Percentiles rank a stretch among this genome's conserved stretches.
phyloP scores from a whole-genome alignment of 2,888 invertebrate species.

The Oscheius sp. region DNA sequence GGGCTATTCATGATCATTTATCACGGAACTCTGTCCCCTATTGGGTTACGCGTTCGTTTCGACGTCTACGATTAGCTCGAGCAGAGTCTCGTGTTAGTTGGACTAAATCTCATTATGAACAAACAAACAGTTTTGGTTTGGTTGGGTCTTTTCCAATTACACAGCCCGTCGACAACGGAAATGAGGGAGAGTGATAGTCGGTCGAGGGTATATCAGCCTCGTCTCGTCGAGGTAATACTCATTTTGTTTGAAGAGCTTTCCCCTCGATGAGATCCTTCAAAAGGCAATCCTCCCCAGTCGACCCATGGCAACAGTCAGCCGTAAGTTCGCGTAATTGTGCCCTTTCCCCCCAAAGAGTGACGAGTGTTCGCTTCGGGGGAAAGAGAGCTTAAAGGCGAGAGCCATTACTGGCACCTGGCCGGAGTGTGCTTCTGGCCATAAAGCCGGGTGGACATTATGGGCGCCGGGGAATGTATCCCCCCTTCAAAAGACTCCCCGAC shows the following conservation, averaged over 20 bases:
- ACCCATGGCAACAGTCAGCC: slow-evolving; percentile 13
- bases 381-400: neutral
- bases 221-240: neutral
- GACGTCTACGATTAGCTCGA: neutral
- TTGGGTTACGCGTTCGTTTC: neutral
- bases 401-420: slow-evolving; percentile 19
- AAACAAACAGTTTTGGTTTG: neutral
- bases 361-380: neutral
- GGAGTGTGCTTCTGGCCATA: neutral
- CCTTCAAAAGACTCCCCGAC: neutral
- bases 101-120: neutral
- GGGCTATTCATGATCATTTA: too few species aligned
- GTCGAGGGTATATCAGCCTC: neutral
- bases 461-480: neutral
- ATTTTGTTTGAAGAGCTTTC: too few species aligned
- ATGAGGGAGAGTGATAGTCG: slow-evolving; percentile 7
- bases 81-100: neutral
- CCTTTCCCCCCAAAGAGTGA: neutral
- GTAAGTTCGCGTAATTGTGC: slow-evolving; percentile 2
- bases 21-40: too few species aligned
- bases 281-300: neutral
- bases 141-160: neutral
- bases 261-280: slow-evolving; percentile 4
- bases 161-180: neutral
- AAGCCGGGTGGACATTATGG: slow-evolving; percentile 1